Percentiles rank a stretch among this genome's conserved stretches.
These are phyloP conservation scores for Lophochroa leadbeateri DNA, from an alignment of 2,113 vertebrate genomes.

Conservation along the genomic window DNA sequence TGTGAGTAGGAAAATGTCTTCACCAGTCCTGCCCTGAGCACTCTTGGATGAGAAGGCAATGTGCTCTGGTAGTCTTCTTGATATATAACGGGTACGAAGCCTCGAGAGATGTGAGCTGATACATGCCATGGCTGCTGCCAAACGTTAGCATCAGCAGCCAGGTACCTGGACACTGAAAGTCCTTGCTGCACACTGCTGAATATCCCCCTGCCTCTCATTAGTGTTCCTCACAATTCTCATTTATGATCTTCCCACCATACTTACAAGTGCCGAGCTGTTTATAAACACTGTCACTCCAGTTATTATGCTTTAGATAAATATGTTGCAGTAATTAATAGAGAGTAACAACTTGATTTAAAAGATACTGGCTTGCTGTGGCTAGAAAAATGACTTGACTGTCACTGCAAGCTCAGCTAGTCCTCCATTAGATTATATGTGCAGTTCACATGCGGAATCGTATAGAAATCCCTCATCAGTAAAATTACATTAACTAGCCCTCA, in stretches of 20 bases:
- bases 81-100: rapidly evolving
- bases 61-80: background rate
- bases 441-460: background rate
- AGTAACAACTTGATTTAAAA: slow-evolving; percentile 21
- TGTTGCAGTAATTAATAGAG: slow-evolving; percentile 4
- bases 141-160: background rate
- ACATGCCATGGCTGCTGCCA: background rate
- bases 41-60: background rate
- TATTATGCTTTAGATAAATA: slow-evolving; percentile 15
- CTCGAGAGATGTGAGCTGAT: background rate
- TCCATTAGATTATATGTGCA: background rate
- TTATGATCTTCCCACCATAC: background rate
- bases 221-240: background rate
- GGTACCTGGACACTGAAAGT: background rate
- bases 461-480: slow-evolving; percentile 47
- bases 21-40: background rate
- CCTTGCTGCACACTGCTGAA: background rate
- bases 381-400: slow-evolving; percentile 2
- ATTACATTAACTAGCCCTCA: slow-evolving; percentile 41
- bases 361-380: background rate
- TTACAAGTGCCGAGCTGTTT: background rate
- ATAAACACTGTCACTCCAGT: background rate
- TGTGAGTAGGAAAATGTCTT: background rate
- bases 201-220: background rate
- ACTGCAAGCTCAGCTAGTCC: background rate